These are phyloP conservation scores for Lymantria monacha DNA, from an alignment of 2,888 invertebrate species.

Conservation along the genomic window DNA sequence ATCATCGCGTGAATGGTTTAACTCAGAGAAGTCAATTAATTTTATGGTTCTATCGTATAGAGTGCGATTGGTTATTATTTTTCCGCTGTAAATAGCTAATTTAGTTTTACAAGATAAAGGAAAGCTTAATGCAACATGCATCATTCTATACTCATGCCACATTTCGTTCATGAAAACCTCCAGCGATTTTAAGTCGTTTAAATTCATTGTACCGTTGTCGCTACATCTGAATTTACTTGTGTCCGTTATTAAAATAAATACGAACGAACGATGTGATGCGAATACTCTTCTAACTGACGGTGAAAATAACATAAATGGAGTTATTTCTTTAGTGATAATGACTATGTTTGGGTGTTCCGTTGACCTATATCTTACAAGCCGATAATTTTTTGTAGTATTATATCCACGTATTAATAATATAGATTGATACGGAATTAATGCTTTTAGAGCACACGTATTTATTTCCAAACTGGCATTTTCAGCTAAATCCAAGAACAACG, in stretches of 20 bases:
- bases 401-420: conserved; percentile 6
- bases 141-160: conserved; percentile 43
- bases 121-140: conserved; percentile 36
- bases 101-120: conserved; percentile 44
- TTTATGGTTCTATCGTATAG: conserved; percentile 48
- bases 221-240: conserved; percentile 32
- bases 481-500: conserved; percentile 11
- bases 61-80: conserved; percentile 17
- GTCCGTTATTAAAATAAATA: conserved; percentile 40
- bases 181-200: conserved; percentile 19
- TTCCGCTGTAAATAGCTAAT: conserved; percentile 37
- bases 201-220: conserved; percentile 29
- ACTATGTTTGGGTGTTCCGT: conserved; percentile 29
- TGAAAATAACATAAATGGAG: conserved; percentile 19
- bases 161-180: conserved; percentile 43
- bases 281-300: conserved; percentile 13
- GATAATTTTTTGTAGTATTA: neutral
- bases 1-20: conserved; percentile 11
- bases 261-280: conserved; percentile 33
- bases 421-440: conserved; percentile 3
- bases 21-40: conserved; percentile 23
- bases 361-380: conserved; percentile 2
- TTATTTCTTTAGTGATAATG: conserved; percentile 28
- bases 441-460: conserved; percentile 14
- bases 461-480: conserved; percentile 6